phyloP scores from a whole-genome alignment of 2,113 vertebrate species.

The Catagonus wagneri region DNA sequence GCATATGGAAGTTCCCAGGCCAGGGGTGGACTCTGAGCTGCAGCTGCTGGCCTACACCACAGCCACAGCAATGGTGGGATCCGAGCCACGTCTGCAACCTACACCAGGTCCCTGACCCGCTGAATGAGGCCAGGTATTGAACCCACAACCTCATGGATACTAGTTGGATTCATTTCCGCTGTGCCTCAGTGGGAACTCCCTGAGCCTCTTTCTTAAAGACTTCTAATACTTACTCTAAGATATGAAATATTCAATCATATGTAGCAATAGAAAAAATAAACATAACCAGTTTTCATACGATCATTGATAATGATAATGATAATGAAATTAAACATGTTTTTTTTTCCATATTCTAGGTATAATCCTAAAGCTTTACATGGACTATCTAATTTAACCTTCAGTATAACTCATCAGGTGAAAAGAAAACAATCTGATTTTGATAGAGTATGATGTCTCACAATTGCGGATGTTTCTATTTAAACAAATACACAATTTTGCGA shows the following conservation, averaged over 20 bases:
- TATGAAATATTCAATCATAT: neutral
- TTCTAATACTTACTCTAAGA: neutral
- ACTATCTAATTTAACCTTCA: neutral
- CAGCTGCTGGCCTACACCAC: too few species aligned
- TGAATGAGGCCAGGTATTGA: too few species aligned
- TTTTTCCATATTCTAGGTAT: neutral
- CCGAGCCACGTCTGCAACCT: too few species aligned
- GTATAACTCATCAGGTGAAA: neutral
- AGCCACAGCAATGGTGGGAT: too few species aligned
- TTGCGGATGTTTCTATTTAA: neutral
- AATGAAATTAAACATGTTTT: neutral
- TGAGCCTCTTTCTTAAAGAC: too few species aligned
- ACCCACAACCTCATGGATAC: too few species aligned
- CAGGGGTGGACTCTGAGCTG: too few species aligned
- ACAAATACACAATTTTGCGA: neutral
- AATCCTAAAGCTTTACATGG: neutral
- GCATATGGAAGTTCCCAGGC: too few species aligned
- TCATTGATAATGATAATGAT: slow-evolving; percentile 10
- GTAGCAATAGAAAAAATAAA: slow-evolving; percentile 21
- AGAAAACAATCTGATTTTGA: neutral
- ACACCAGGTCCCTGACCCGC: too few species aligned
- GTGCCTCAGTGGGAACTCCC: too few species aligned
- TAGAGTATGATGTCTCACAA: neutral
- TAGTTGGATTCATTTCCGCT: too few species aligned
- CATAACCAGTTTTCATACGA: neutral